Evolutionary conservation across 1,140 invertebrate genomes (phyloP), one percentile per base, ranked within the genome.

Genomic region (Zaprionus ghesquierei): DNA sequence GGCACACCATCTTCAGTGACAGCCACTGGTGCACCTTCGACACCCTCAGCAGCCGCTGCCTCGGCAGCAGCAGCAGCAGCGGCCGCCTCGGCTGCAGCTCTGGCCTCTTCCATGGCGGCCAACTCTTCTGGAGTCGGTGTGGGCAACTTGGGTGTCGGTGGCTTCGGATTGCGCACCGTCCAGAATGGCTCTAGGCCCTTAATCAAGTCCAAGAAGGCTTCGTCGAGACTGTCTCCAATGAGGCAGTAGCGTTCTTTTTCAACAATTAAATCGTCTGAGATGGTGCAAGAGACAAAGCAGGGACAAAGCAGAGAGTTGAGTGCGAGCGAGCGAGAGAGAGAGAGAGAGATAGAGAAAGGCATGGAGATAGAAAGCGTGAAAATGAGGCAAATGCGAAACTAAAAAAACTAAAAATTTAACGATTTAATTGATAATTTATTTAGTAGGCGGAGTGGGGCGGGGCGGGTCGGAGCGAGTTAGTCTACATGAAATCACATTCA

Each of bases 201-300:
- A 93, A 98, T 98, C 93, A 99, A 95, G 93, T 99, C 98, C 91
- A 97, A 95, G 94, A 99, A 99, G 74, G 98, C 98, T 91, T 96
- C 95, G 93, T 99, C 98, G 95, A 99, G 95, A 93, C 99, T 98
- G 93, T 99, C 98, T 82, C 97, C 97, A 93, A 99, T 98, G 90
- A 97, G 95, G 94, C 99, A 99, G 95, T 97, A 99, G 94, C 96
- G 97, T 94, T 99, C 98, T 94, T 98, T 99, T 93, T 99, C 98
- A 92, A 95, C 95, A 93, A 99, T 97, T 93, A 99, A 95, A 93
- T 99, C 98, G 96, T 99, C 98, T 99, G 96, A 86, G 80, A 27
- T 60, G 49, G 44, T 74, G 51, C 69, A 60, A 69, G 65, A 53
- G 59, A 46, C 64, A 29, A 23, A 53, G 75, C 60, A 71, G 72